A percentile compares a stretch with the other conserved stretches of the same genome.
phyloP scores from a whole-genome alignment of 2,888 invertebrate species.

The Anarsia innoxiella region DNA sequence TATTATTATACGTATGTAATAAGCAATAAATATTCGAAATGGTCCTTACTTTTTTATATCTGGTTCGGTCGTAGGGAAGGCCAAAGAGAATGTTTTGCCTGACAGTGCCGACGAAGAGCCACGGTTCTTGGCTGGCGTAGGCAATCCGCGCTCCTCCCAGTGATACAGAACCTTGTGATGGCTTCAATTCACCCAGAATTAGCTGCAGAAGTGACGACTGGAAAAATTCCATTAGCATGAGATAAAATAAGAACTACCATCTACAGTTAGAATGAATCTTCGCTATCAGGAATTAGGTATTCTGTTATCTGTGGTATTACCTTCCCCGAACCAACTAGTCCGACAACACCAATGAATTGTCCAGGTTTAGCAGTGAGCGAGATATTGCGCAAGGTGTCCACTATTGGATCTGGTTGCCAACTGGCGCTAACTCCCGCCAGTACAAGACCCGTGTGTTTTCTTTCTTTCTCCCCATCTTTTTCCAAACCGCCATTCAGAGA shows the following conservation, averaged over 20 bases:
- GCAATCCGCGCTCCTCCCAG: slow-evolving; percentile 77
- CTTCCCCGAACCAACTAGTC: slow-evolving; percentile 87
- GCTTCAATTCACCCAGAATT: slow-evolving; percentile 81
- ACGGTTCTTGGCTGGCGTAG: slow-evolving; percentile 87
- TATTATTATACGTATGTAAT: too few species aligned
- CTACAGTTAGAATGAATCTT: too few species aligned
- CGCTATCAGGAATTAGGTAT: too few species aligned
- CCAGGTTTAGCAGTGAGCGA: slow-evolving; percentile 69
- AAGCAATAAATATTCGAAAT: too few species aligned
- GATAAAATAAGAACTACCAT: too few species aligned
- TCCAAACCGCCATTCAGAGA: slow-evolving; percentile 33
- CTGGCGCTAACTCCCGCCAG: slow-evolving; percentile 57
- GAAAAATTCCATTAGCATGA: slow-evolving; percentile 2
- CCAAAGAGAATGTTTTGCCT: slow-evolving; percentile 89
- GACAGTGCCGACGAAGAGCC: slow-evolving; percentile 83
- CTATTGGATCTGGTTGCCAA: slow-evolving; percentile 61
- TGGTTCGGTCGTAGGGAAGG: slow-evolving; percentile 69
- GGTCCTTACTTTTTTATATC: slow-evolving; percentile 67
- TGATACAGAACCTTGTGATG: slow-evolving; percentile 74
- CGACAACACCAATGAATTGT: slow-evolving; percentile 80
- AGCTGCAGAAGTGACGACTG: slow-evolving; percentile 80
- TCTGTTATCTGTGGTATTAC: too few species aligned
- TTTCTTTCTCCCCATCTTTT: slow-evolving; percentile 32
- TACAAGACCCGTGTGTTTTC: slow-evolving; percentile 41
- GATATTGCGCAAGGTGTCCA: slow-evolving; percentile 72